phyloP scores from a whole-genome alignment of 2,113 vertebrate species.

The Ardeotis arabs region DNA sequence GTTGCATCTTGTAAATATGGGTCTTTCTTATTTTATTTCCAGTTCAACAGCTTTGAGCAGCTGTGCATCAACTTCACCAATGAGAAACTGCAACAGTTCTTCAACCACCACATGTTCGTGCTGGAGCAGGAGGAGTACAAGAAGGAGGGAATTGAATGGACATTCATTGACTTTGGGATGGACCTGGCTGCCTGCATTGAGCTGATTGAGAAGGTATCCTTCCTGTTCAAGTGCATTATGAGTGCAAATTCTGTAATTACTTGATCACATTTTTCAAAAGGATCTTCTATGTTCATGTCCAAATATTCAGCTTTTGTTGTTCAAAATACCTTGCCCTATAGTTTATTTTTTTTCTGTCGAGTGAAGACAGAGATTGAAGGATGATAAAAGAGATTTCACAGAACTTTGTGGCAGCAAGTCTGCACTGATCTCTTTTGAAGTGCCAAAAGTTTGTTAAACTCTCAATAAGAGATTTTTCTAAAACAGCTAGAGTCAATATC shows the following conservation, averaged over 20 bases:
- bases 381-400: not conserved
- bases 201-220: constrained; percentile 64
- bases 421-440: not conserved
- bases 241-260: not conserved
- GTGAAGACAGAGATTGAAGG: not conserved
- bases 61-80: constrained; percentile 87
- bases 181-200: no score
- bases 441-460: not conserved
- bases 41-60: constrained; percentile 88
- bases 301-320: not conserved
- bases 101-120: constrained; percentile 83
- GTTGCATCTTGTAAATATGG: not conserved
- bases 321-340: not conserved
- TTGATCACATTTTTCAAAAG: not conserved
- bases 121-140: constrained; percentile 73
- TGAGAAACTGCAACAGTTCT: constrained; percentile 87
- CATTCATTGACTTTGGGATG: no score
- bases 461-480: not conserved
- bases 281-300: not conserved
- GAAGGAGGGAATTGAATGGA: no score
- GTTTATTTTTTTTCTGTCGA: not conserved
- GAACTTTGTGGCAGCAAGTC: not conserved
- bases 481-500: not conserved
- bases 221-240: not conserved
- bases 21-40: not conserved